Evolutionary conservation across 2,797 vertebrate genomes (phyloP).

Genomic region (Oreochromis mossambicus): DNA sequence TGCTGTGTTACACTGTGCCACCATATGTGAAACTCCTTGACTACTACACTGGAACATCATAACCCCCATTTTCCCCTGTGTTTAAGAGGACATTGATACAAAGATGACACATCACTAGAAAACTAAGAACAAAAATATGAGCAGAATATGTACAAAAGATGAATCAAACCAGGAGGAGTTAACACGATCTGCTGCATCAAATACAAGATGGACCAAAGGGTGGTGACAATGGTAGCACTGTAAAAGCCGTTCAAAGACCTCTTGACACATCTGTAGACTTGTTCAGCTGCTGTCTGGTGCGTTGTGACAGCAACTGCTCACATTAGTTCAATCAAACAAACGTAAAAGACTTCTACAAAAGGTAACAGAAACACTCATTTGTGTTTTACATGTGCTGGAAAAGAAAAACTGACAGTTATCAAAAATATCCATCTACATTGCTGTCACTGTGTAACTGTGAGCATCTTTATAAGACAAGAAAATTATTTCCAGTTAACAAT

Average conservation of each 20-base stretch:
- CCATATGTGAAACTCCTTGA: slow-evolving; percentile 71
- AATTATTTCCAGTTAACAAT: slow-evolving; percentile 31
- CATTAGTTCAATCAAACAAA: slow-evolving; percentile 57
- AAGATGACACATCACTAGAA: slow-evolving; percentile 75
- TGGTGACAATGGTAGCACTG: not conserved
- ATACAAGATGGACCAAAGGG: not conserved
- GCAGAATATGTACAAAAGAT: slow-evolving; percentile 85
- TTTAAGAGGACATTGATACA: slow-evolving; percentile 45
- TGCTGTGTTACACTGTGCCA: slow-evolving; percentile 51
- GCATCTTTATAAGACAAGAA: slow-evolving; percentile 12
- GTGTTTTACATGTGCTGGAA: slow-evolving; percentile 24
- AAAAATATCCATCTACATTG: slow-evolving; percentile 56
- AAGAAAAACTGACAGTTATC: slow-evolving; percentile 44
- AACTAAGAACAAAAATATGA: slow-evolving; percentile 75
- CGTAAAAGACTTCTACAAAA: slow-evolving; percentile 10
- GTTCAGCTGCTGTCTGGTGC: not conserved
- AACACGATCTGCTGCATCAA: slow-evolving; percentile 2
- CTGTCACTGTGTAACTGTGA: slow-evolving; percentile 27
- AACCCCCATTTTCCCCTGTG: slow-evolving; percentile 4
- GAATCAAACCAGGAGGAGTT: slow-evolving; percentile 44
- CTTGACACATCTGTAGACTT: not conserved
- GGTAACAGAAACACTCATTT: slow-evolving; percentile 36
- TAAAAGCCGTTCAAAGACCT: slow-evolving; percentile 1
- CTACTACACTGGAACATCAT: slow-evolving; percentile 55
- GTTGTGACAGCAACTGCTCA: not conserved